Evolutionary conservation across 1,140 invertebrate genomes (phyloP).

Genomic region (Tribolium castaneum): DNA sequence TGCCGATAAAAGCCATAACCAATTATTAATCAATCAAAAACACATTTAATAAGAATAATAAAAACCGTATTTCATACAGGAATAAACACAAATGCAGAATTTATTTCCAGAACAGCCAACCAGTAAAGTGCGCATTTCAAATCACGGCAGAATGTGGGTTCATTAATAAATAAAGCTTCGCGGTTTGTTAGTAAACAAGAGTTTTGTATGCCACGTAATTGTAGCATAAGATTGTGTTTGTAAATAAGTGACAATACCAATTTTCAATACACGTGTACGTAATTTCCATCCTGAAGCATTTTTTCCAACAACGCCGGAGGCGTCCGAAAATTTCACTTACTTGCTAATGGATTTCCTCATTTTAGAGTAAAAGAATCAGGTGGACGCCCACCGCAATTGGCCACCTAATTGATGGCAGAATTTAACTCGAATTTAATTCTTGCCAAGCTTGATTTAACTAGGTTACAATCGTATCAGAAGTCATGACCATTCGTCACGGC

Average conservation of each 20-base stretch:
- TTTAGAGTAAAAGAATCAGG: conserved; percentile 6
- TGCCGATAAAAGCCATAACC: background rate
- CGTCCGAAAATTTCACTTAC: conserved; percentile 9
- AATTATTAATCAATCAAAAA: background rate
- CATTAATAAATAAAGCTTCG: conserved; percentile 43
- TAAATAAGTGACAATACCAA: conserved; percentile 38
- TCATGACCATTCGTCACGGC: too few species aligned
- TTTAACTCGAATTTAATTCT: background rate
- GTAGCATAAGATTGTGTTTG: conserved; percentile 40
- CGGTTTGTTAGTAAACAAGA: conserved; percentile 44
- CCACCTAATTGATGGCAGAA: background rate
- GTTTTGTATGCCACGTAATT: conserved; percentile 40
- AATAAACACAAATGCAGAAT: conserved; percentile 1
- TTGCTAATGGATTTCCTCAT: conserved; percentile 15
- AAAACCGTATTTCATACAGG: background rate
- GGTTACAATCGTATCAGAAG: too few species aligned
- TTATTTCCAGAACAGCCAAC: conserved; percentile 1
- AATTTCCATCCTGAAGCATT: background rate
- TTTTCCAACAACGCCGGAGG: background rate
- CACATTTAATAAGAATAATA: background rate
- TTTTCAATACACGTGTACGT: conserved; percentile 21
- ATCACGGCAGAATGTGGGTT: conserved; percentile 32
- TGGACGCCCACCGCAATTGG: background rate
- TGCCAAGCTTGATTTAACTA: too few species aligned
- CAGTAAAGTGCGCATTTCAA: conserved; percentile 33